A percentile compares a stretch with the other conserved stretches of the same genome.
Conservation (phyloP, 2,888 invertebrate genomes). For the Melanargia galathea region DNA sequence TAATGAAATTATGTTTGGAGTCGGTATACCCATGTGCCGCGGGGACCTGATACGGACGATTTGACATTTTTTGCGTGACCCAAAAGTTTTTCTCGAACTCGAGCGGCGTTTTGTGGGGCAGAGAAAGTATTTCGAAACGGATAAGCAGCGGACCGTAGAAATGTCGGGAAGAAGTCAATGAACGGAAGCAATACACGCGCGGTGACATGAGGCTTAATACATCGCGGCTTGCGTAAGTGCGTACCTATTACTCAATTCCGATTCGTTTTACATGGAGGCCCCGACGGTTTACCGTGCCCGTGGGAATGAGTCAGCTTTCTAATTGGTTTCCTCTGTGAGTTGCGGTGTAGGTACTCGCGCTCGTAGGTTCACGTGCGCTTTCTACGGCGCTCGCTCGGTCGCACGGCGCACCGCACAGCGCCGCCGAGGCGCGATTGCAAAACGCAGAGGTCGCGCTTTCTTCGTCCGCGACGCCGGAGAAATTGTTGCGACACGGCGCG, state of each 20-base stretch:
- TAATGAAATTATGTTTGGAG: conserved; percentile 1
- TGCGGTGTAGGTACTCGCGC: conserved; percentile 2
- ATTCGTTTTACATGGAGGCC: conserved; percentile 19
- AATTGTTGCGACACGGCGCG: conserved; percentile 80
- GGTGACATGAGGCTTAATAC: conserved; percentile 77
- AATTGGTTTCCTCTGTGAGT: conserved; percentile 18
- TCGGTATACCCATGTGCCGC: neutral
- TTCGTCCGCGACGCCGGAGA: conserved; percentile 80
- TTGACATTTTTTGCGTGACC: conserved; percentile 39
- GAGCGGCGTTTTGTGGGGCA: conserved; percentile 57
- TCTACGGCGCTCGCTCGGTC: conserved; percentile 67
- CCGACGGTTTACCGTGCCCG: conserved; percentile 33
- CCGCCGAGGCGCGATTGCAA: conserved; percentile 71
- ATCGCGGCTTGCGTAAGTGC: conserved; percentile 75
- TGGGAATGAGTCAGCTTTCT: conserved; percentile 29
- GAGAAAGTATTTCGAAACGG: conserved; percentile 71
- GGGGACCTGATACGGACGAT: conserved; percentile 46
- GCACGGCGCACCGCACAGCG: conserved; percentile 40
- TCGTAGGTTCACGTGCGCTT: conserved; percentile 55
- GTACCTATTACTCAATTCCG: conserved; percentile 68
- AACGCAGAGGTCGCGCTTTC: conserved; percentile 82
- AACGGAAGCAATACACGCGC: conserved; percentile 80
- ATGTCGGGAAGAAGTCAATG: conserved; percentile 81
- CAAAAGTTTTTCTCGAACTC: conserved; percentile 18
- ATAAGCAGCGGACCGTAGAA: conserved; percentile 60